Evolutionary conservation across 1,140 invertebrate genomes (phyloP).

Genomic region (Phymastichus coffea): DNA sequence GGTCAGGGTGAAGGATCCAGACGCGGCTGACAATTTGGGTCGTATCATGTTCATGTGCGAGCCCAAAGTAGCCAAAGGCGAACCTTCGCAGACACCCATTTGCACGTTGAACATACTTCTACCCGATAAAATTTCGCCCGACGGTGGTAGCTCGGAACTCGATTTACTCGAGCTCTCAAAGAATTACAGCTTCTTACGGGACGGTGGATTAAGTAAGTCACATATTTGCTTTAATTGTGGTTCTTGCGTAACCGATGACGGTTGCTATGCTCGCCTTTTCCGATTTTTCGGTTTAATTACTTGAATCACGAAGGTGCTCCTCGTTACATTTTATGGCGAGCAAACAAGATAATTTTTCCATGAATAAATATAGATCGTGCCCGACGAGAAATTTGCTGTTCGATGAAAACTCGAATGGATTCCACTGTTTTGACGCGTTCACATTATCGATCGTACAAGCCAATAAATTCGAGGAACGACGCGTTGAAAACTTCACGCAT

Average conservation of each 20-base stretch:
- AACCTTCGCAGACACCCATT: conserved; percentile 81
- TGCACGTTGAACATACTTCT: conserved; percentile 89
- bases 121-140: conserved; percentile 74
- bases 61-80: conserved; percentile 80
- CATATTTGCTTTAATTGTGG: conserved; percentile 13
- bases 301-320: not conserved
- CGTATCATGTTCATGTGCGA: conserved; percentile 94
- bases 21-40: conserved; percentile 68
- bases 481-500: no score
- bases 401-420: no score
- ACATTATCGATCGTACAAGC: no score
- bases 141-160: conserved; percentile 68
- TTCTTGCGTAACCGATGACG: no score
- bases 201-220: conserved; percentile 57
- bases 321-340: no score
- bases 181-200: conserved; percentile 65
- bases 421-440: no score
- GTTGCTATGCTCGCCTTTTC: no score
- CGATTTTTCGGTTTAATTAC: not conserved
- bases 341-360: no score
- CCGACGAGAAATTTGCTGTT: not conserved
- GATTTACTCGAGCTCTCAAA: conserved; percentile 69
- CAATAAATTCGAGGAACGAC: no score
- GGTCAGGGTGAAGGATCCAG: conserved; percentile 81
- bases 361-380: not conserved